phyloP scores from a whole-genome alignment of 2,113 vertebrate genomes.

The human region DNA sequence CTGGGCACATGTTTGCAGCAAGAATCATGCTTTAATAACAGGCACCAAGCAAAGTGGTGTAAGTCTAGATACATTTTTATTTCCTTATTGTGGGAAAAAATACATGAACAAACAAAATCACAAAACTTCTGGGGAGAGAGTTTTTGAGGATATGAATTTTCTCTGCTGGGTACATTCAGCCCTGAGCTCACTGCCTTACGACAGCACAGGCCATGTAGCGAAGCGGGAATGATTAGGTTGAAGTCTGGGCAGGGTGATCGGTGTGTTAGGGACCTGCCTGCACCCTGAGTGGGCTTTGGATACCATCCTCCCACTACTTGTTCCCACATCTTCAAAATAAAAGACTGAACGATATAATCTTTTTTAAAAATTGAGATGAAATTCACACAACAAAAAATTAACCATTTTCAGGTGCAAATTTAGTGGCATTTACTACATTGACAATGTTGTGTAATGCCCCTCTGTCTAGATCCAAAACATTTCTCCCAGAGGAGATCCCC shows the following conservation, averaged over 20 bases:
- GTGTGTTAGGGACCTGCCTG: neutral
- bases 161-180: neutral
- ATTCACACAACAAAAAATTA: neutral
- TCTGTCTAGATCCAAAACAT: neutral
- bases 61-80: neutral
- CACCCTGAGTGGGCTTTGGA: neutral
- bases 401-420: neutral
- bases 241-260: neutral
- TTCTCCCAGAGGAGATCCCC: neutral
- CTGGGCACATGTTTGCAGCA: neutral
- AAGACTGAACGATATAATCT: neutral
- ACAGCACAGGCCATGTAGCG: fast-evolving
- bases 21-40: neutral
- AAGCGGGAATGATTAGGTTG: neutral
- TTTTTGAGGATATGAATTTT: neutral
- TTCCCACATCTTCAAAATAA: neutral
- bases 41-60: too few species aligned
- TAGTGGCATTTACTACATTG: neutral
- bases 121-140: neutral
- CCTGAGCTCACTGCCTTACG: neutral
- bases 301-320: too few species aligned
- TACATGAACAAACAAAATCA: neutral
- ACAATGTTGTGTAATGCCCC: fast-evolving
- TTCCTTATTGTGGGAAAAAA: neutral
- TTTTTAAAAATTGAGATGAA: neutral